A percentile compares a stretch with the other conserved stretches of the same genome.
Evolutionary conservation across 1,140 invertebrate species (phyloP).

Genomic region (Drosophila repleta): DNA sequence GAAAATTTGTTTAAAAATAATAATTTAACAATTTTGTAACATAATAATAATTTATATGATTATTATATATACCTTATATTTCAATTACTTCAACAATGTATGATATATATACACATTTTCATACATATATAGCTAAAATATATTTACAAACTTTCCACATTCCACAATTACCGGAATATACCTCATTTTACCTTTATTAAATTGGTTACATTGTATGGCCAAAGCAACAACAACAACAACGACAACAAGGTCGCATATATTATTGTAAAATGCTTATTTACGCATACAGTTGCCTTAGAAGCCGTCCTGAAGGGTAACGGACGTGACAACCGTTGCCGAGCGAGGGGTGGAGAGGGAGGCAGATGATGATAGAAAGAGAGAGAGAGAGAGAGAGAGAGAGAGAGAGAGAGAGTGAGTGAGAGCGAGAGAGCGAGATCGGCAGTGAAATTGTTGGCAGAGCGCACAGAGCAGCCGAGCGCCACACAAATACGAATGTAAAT

Average conservation of each 20-base stretch:
- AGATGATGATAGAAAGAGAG: conserved; percentile 35
- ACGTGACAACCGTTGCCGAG: conserved; percentile 7
- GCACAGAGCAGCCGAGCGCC: conserved; percentile 47
- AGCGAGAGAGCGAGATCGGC: conserved; percentile 16
- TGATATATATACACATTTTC: too few relatives aligned
- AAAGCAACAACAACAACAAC: conserved; percentile 35
- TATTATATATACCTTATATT: too few relatives aligned
- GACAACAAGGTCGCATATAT: conserved; percentile 58
- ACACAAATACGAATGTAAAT: conserved; percentile 33
- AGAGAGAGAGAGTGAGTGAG: neutral
- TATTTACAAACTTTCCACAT: neutral
- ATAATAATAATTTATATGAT: too few relatives aligned
- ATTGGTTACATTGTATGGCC: conserved; percentile 37
- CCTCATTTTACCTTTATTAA: conserved; percentile 26
- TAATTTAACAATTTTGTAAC: too few relatives aligned
- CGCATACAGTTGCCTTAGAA: conserved; percentile 67
- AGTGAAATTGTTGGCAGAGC: conserved; percentile 66
- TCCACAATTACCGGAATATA: neutral
- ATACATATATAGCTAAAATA: too few relatives aligned
- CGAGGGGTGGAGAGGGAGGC: conserved; percentile 18
- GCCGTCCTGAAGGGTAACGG: conserved; percentile 3
- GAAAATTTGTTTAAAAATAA: too few relatives aligned
- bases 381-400: neutral
- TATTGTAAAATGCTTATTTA: conserved; percentile 78
- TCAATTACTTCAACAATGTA: too few relatives aligned